Percentiles rank a stretch among this genome's conserved stretches.
phyloP scores from a whole-genome alignment of 2,797 vertebrate genomes.

The Hypotaenidia philippensis region DNA sequence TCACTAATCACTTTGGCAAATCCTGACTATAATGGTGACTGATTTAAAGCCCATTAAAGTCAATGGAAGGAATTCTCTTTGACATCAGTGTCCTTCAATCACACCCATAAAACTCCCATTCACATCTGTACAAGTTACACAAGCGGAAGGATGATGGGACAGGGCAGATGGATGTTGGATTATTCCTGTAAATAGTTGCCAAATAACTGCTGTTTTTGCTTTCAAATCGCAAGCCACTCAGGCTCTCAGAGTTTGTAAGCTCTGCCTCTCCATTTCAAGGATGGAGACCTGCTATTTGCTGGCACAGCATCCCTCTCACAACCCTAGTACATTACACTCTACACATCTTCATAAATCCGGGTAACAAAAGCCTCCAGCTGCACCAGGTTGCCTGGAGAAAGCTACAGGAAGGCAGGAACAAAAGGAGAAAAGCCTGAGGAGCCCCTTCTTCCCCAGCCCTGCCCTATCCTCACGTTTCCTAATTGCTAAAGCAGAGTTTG shows the following conservation, averaged over 20 bases:
- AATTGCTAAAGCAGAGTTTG: neutral
- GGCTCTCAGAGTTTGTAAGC: neutral
- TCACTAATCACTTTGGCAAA: neutral
- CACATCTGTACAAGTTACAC: neutral
- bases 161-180: neutral
- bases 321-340: neutral
- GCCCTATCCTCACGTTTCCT: neutral
- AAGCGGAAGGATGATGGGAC: neutral
- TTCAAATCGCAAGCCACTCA: neutral
- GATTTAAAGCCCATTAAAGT: constrained; percentile 29
- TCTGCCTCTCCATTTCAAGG: neutral
- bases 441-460: neutral
- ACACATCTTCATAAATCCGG: neutral
- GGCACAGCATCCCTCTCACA: neutral
- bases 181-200: neutral
- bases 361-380: neutral
- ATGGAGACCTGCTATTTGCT: neutral
- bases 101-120: neutral
- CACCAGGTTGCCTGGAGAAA: neutral
- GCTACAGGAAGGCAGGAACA: neutral
- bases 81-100: neutral
- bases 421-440: neutral
- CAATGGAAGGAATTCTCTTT: constrained; percentile 20
- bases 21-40: neutral
- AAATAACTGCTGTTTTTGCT: neutral